Percentiles rank a stretch among this genome's conserved stretches.
These are phyloP conservation scores for Clamator glandarius DNA, from an alignment of 2,797 vertebrate species.

Conservation along the genomic window DNA sequence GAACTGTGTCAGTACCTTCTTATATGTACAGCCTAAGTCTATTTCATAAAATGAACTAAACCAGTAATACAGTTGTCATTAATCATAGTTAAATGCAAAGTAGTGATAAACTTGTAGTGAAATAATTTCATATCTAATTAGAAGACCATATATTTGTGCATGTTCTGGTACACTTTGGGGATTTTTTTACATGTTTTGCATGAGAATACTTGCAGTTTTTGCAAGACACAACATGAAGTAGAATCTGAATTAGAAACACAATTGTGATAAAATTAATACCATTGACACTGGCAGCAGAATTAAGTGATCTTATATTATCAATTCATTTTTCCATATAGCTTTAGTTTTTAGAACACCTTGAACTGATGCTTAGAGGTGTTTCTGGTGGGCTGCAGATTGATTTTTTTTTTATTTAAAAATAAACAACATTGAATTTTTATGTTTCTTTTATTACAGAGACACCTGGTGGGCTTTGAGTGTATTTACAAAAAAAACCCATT, in stretches of 20 bases:
- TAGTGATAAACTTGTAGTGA: neutral
- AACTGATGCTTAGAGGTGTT: neutral
- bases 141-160: neutral
- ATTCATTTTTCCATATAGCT: neutral
- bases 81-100: neutral
- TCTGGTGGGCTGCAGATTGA: neutral
- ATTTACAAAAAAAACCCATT: neutral
- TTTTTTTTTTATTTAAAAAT: neutral
- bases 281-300: neutral
- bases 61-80: neutral
- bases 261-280: neutral
- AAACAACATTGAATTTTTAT: neutral
- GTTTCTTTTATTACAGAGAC: slow-evolving; percentile 43
- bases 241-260: neutral
- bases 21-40: neutral
- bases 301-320: neutral
- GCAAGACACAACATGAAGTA: neutral
- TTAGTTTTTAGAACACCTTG: neutral
- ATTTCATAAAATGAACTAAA: neutral
- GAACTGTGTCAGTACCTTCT: neutral
- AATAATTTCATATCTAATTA: neutral
- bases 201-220: neutral
- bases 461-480: slow-evolving; percentile 14
- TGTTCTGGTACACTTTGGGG: neutral
- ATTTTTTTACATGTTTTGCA: neutral